Percentiles rank a stretch among this genome's conserved stretches.
These are phyloP conservation scores for Podiceps cristatus DNA, from an alignment of 2,113 vertebrate genomes.

Conservation along the genomic window DNA sequence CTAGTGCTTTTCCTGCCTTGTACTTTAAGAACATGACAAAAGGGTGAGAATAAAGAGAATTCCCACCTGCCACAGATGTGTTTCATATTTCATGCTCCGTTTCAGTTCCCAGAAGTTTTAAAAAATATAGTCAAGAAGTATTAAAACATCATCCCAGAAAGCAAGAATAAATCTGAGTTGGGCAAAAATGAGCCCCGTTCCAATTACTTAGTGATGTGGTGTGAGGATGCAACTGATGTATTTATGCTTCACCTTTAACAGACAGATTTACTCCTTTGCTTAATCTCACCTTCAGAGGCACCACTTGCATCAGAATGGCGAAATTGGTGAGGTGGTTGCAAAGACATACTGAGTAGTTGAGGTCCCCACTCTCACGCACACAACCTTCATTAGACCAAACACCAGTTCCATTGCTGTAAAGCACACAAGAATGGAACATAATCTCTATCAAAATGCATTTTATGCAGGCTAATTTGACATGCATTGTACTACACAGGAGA, in stretches of 20 bases:
- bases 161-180: not conserved
- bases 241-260: not conserved
- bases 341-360: constrained; percentile 87
- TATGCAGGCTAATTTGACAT: not conserved
- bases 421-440: not conserved
- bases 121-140: not conserved
- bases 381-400: constrained; percentile 93
- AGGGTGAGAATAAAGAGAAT: not conserved
- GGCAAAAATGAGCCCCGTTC: not conserved
- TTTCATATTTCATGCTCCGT: not conserved
- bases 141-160: not conserved
- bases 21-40: not conserved
- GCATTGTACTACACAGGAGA: not conserved
- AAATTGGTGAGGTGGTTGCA: constrained; percentile 98
- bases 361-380: constrained; percentile 81
- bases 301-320: constrained; percentile 98
- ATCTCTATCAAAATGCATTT: not conserved
- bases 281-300: constrained; percentile 90
- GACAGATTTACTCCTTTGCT: not conserved
- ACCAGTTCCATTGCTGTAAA: constrained; percentile 80
- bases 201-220: not conserved
- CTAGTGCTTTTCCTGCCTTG: not conserved
- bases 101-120: not conserved
- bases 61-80: not conserved
- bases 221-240: not conserved